phyloP scores from a whole-genome alignment of 2,888 invertebrate genomes.

The Drosophila sordidula region DNA sequence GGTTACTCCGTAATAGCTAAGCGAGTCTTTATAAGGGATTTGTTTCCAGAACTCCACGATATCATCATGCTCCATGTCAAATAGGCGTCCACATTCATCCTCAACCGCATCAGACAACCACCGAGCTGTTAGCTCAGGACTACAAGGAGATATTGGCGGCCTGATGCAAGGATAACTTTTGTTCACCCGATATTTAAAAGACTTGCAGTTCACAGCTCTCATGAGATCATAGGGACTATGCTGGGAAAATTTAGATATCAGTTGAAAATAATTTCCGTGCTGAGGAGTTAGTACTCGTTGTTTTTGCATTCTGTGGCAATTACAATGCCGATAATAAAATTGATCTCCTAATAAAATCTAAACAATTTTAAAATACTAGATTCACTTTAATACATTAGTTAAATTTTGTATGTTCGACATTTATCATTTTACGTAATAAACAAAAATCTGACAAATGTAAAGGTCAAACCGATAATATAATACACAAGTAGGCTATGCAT shows the following conservation, averaged over 20 bases:
- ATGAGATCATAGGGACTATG: conserved; percentile 15
- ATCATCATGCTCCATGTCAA: conserved; percentile 45
- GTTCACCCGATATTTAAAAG: background rate
- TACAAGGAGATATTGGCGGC: conserved; percentile 46
- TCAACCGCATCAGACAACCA: conserved; percentile 28
- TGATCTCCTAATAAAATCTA: background rate
- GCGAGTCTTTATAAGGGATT: conserved; percentile 31
- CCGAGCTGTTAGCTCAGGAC: conserved; percentile 5
- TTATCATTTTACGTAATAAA: background rate
- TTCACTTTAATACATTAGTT: background rate
- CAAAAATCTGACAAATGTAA: background rate
- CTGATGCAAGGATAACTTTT: conserved; percentile 52
- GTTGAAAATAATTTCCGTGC: background rate
- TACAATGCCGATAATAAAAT: background rate
- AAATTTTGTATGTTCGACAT: background rate
- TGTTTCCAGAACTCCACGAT: conserved; percentile 51
- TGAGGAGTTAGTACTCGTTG: background rate
- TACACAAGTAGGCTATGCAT: background rate
- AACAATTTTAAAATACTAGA: background rate
- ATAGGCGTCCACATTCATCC: conserved; percentile 13
- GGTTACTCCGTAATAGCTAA: conserved; percentile 55
- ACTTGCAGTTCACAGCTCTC: conserved; percentile 20
- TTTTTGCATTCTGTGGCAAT: background rate
- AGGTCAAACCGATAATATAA: background rate
- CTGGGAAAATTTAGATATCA: background rate